A percentile compares a stretch with the other conserved stretches of the same genome.
Evolutionary conservation across 2,113 vertebrate genomes (phyloP).

Genomic region (Shinisaurus crocodilurus): DNA sequence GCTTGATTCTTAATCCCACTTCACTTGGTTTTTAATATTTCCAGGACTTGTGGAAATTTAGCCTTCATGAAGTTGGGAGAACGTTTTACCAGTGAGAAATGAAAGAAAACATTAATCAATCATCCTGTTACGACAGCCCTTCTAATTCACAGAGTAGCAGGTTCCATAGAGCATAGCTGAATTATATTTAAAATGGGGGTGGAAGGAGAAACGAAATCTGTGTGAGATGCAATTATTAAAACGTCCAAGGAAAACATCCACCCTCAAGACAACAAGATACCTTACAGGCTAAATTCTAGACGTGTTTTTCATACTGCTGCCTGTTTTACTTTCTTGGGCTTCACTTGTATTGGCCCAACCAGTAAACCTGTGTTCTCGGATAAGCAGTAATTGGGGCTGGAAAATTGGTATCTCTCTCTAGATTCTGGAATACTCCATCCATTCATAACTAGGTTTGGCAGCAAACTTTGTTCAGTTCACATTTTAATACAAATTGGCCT

Average conservation of each 20-base stretch:
- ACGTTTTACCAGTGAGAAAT: background rate
- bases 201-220: background rate
- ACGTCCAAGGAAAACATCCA: background rate
- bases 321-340: background rate
- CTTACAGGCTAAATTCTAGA: rapidly evolving
- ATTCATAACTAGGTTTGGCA: too few relatives aligned
- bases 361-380: background rate
- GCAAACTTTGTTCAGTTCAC: too few relatives aligned
- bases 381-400: too few relatives aligned
- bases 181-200: background rate
- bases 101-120: conserved; percentile 34
- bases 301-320: background rate
- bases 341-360: background rate
- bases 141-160: background rate
- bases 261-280: rapidly evolving
- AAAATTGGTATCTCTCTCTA: background rate
- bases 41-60: background rate
- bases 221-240: conserved; percentile 7
- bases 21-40: background rate
- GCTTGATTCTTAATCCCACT: background rate
- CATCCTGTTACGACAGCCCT: rapidly evolving
- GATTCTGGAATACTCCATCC: background rate
- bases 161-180: conserved; percentile 11
- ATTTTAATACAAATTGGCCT: too few relatives aligned
- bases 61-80: conserved; percentile 7